phyloP scores from a whole-genome alignment of 2,797 vertebrate genomes.

The Chromis chromis region DNA sequence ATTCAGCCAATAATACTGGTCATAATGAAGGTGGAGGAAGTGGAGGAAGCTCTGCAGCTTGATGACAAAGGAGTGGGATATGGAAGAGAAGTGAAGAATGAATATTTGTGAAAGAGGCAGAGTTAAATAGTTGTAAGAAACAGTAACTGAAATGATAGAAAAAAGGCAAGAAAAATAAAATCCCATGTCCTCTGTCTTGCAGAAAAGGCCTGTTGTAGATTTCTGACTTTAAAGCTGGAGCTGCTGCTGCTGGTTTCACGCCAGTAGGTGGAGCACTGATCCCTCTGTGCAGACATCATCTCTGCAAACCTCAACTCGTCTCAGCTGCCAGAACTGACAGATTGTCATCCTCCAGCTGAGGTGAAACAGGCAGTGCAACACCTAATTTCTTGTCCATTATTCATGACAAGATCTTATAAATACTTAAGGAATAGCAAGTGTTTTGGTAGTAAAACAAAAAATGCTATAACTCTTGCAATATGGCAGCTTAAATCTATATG shows the following conservation, averaged over 20 bases:
- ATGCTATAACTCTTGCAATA: too few species aligned
- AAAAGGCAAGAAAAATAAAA: neutral
- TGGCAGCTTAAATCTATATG: too few species aligned
- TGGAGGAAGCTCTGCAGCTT: slow-evolving; percentile 4
- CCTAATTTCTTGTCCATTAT: neutral
- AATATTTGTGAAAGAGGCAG: neutral
- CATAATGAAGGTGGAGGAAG: slow-evolving; percentile 37
- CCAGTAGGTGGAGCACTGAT: slow-evolving; percentile 26
- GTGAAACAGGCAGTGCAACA: too few species aligned
- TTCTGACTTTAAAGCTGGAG: neutral
- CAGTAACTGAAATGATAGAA: neutral
- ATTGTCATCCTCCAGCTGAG: neutral
- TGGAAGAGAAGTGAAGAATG: slow-evolving; percentile 3
- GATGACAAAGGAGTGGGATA: neutral
- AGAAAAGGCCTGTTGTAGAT: neutral
- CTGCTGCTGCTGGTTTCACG: neutral
- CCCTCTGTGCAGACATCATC: neutral
- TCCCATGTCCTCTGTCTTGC: neutral
- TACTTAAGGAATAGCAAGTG: neutral
- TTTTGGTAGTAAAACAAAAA: neutral
- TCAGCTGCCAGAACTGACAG: neutral
- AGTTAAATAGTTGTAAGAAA: neutral
- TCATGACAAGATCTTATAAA: neutral
- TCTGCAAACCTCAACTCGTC: neutral
- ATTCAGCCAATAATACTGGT: slow-evolving; percentile 21